Evolutionary conservation across 1,140 invertebrate species (phyloP).

Genomic region (Armadillidium nasatum): DNA sequence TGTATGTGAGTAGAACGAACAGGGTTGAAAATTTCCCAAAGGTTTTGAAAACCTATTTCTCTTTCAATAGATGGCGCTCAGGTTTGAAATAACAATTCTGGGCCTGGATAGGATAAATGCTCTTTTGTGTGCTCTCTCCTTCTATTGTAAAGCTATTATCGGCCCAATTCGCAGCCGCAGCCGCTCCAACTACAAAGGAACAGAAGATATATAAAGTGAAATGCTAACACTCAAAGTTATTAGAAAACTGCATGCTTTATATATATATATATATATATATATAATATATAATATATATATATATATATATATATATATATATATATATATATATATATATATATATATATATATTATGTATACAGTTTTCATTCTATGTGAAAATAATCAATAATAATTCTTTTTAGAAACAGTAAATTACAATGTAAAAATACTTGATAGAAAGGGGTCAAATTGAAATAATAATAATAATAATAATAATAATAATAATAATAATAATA

Average conservation of each 20-base stretch:
- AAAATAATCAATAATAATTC: too few species aligned
- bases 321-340: too few species aligned
- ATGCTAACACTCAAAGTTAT: background rate
- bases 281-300: background rate
- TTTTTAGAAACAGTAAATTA: too few species aligned
- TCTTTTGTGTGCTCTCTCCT: background rate
- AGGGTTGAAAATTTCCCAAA: background rate
- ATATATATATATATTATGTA: too few species aligned
- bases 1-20: background rate
- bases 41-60: too few species aligned
- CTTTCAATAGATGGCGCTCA: background rate
- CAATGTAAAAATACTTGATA: too few species aligned
- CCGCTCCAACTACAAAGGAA: background rate
- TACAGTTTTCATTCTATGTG: too few species aligned
- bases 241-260: too few species aligned
- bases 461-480: too few species aligned
- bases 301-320: constrained; percentile 1
- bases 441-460: too few species aligned
- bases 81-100: background rate
- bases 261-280: background rate
- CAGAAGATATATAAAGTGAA: background rate
- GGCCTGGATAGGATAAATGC: background rate
- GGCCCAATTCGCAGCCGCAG: background rate
- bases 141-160: constrained; percentile 1
- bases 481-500: too few species aligned